Evolutionary conservation across 2,888 invertebrate genomes (phyloP), one percentile per base, ranked within the genome.

Genomic region (Syritta pipiens): DNA sequence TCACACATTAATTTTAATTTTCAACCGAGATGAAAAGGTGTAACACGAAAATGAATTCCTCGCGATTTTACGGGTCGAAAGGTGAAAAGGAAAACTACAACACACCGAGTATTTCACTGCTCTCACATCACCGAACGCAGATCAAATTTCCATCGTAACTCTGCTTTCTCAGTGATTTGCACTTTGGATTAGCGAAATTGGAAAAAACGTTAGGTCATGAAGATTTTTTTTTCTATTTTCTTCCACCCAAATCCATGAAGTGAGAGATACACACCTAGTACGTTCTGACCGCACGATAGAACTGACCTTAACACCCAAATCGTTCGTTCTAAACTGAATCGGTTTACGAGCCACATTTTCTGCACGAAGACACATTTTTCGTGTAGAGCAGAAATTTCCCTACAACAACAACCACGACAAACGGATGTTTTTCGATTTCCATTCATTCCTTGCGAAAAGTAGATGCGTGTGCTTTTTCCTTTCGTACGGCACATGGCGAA

Each of bases 311-410:
- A 81, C 86, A 83, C 84, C 84, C 84, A 85, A 86, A 85, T 85
- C 84, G 87, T 86, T 86, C 86, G 86, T 85, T 86, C 86, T 86
- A 85, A 86, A 87, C 87, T 87, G 86, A 86, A 84, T 83, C 60
- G 84, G 44, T 85, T 81, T 71, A 55, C 63, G 65, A 53, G 83
- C 83, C 81, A 81, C 81, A 82, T 81, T 69, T 83, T 81, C 82
- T 69, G 79, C 81, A 76, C 74, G 49, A 71, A 60, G 60, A 46
- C 44, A 44, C 14, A 44, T 49, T 10, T 65, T 19, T 37, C 14
- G 40, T 51, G 35, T 60, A 46, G 35, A 30, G 59, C 69, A 48
- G 63, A 63, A 35, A 62, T 60, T 68, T 51, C 53, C 72, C 26
- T 44, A 67, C 68, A 68, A 69, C 69, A 48, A 62, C 65, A 55